Base-by-base conservation (phyloP, 2,113 vertebrate genomes). In the Pongo pygmaeus region DNA sequence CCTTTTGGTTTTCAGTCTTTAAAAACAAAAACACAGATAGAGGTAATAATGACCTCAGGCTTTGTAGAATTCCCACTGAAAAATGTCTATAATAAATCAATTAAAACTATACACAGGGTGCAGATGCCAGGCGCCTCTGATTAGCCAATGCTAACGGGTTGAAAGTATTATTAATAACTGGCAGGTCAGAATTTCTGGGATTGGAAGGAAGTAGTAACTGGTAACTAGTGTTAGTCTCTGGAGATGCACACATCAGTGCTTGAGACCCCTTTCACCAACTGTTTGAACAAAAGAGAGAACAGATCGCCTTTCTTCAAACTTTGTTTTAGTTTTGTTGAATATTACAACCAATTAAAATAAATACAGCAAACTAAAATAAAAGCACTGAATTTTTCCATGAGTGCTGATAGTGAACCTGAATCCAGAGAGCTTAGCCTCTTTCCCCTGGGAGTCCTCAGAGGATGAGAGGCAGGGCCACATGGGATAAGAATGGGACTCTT, bases 341-440 rank as follows among this genome's bases (percentile, higher is more conserved):
- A 55, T 61, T 52, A 85, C 59, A 92, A 57, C 69, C 75, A 90
- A 87, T 84, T 84, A 74, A 96, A 94, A 89, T 57, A 61, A 92
- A 85, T 35, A 80, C 85, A 95, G 20, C 40, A 79, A 86, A 61
- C 18, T 69, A 64, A 84, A 94, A 40, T 55, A 38, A 96, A 84
- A 55, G 43, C 23, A n/a, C 25, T 52, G 40, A 35, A 23, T 89
- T 92, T 78, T 86, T 92, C 64, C 59, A 12, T 22, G 50, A 91
- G 43, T 77, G 10, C 17, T 70, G 75, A 93, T 10, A 43, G 61
- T 18, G 27, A 38, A 52, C 25, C 16, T 43, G 40, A 89, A 92
- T 80, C 27, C 43, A n/a, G 38, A 87, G 11, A 17, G 27, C 40
- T 81, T 55, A 43, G 5, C 70, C 84, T 20, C 77, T 32, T 85